A percentile compares a stretch with the other conserved stretches of the same genome.
These are phyloP conservation scores for Aphidius colemani DNA, from an alignment of 2,888 invertebrate genomes.

Conservation along the genomic window DNA sequence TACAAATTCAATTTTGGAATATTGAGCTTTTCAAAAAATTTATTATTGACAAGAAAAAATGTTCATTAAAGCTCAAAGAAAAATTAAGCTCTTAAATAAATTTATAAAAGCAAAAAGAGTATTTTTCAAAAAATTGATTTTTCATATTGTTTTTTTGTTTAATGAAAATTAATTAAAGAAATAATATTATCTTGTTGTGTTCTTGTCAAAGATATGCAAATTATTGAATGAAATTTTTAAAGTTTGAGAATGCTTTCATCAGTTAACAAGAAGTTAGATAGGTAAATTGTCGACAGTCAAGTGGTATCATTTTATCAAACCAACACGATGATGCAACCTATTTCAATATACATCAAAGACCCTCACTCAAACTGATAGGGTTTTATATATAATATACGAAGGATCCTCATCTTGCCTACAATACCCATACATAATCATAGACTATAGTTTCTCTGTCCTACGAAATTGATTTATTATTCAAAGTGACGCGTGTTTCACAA, in stretches of 20 bases:
- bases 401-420: constrained; percentile 35
- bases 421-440: constrained; percentile 59
- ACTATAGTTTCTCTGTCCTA: constrained; percentile 52
- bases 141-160: no score
- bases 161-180: no score
- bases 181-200: not conserved
- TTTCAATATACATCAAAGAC: constrained; percentile 60
- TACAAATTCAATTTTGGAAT: no score
- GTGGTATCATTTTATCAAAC: constrained; percentile 50
- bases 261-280: not conserved
- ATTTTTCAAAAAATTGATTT: no score
- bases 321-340: constrained; percentile 48
- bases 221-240: no score
- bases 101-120: no score
- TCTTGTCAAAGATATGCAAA: not conserved
- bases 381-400: constrained; percentile 6
- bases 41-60: no score
- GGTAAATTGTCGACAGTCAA: constrained; percentile 34
- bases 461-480: constrained; percentile 61
- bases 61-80: no score
- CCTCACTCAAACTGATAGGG: constrained; percentile 35
- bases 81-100: no score
- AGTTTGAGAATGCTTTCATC: no score
- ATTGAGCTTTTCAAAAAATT: no score
- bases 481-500: constrained; percentile 60